phyloP scores from a whole-genome alignment of 2,888 invertebrate genomes.

The Napeogenes inachia region DNA sequence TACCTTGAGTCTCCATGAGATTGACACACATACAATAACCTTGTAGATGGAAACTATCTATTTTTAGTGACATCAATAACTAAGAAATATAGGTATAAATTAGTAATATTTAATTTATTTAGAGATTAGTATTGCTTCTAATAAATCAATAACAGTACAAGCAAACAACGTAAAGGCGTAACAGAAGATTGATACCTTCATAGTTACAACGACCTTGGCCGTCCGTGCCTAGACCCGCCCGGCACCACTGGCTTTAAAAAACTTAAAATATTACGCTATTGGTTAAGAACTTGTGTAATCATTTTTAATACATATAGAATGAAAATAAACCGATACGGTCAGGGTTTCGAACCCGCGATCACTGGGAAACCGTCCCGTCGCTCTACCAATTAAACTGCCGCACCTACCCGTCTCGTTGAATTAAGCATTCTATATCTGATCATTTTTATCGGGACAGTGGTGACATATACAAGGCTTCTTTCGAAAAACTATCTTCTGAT shows the following conservation, averaged over 20 bases:
- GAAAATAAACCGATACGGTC: no score
- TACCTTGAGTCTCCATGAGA: constrained; percentile 2
- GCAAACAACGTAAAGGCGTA: constrained; percentile 4
- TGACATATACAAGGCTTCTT: no score
- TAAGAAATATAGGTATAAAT: not conserved
- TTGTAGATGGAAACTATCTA: not conserved
- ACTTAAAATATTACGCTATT: constrained; percentile 18
- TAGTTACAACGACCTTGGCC: constrained; percentile 44
- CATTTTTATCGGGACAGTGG: no score
- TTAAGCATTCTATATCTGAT: no score
- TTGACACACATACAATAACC: constrained; percentile 5
- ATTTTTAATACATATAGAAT: not conserved
- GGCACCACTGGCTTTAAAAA: constrained; percentile 41
- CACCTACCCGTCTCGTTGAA: no score
- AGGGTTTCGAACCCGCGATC: no score
- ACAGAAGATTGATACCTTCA: constrained; percentile 4
- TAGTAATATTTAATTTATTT: no score
- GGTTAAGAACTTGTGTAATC: not conserved
- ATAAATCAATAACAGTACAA: no score
- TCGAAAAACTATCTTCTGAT: no score
- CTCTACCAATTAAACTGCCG: no score
- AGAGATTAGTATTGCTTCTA: no score
- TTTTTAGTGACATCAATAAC: not conserved
- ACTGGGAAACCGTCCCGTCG: no score
- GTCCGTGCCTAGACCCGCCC: constrained; percentile 53